phyloP scores from a whole-genome alignment of 2,113 vertebrate species.

The Chloebia gouldiae region DNA sequence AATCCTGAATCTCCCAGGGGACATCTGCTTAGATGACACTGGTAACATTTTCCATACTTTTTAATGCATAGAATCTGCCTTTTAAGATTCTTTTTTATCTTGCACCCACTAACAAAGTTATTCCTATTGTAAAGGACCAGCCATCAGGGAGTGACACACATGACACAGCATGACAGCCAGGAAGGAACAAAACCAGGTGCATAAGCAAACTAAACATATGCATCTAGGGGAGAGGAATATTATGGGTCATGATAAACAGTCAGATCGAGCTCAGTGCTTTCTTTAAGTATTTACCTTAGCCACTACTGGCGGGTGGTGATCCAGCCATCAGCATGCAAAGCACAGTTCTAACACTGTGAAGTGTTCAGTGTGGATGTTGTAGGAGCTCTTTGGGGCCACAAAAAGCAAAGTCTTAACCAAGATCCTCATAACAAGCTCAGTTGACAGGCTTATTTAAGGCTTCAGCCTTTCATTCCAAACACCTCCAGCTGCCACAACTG shows the following conservation, averaged over 20 bases:
- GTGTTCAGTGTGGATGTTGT: neutral
- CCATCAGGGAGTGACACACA: neutral
- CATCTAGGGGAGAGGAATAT: neutral
- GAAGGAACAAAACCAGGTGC: neutral
- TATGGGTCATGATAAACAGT: neutral
- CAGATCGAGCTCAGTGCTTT: neutral
- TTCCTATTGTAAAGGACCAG: neutral
- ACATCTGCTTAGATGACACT: neutral
- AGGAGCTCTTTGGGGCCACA: neutral
- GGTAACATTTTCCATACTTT: neutral
- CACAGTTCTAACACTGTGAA: neutral
- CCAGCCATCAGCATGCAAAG: neutral
- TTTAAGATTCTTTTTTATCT: neutral
- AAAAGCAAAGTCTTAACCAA: neutral
- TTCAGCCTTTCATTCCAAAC: constrained; percentile 15
- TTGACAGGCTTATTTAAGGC: constrained; percentile 5
- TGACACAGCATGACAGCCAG: rapidly evolving
- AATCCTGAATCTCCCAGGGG: neutral
- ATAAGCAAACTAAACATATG: neutral
- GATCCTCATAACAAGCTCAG: neutral
- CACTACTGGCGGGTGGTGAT: neutral
- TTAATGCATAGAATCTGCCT: neutral
- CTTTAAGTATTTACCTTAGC: neutral
- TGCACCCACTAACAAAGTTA: neutral
- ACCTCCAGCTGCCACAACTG: constrained; percentile 16